Conservation (phyloP, 2,888 invertebrate genomes). For the Nomada goodeniana region DNA sequence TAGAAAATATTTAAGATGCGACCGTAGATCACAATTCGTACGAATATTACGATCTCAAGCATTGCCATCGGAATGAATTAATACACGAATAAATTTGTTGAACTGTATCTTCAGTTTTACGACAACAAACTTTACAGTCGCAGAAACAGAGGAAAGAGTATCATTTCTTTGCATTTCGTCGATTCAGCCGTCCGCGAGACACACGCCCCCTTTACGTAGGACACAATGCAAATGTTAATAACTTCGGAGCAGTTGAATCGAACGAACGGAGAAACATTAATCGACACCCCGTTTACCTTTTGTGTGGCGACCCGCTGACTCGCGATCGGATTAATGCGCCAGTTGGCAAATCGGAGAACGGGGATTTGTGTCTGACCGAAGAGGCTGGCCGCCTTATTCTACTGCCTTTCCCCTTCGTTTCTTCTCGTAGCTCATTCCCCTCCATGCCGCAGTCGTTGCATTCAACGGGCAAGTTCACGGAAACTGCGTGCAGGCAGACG, state of each 20-base stretch:
- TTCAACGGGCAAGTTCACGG: slow-evolving; percentile 50
- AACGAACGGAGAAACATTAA: slow-evolving; percentile 35
- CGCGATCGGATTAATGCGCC: slow-evolving; percentile 59
- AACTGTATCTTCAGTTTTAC: too few relatives aligned
- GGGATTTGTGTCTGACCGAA: slow-evolving; percentile 59
- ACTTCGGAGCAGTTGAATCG: slow-evolving; percentile 27
- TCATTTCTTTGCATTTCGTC: not conserved
- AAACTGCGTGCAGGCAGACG: slow-evolving; percentile 63
- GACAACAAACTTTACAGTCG: not conserved
- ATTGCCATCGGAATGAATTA: too few relatives aligned
- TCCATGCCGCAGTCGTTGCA: slow-evolving; percentile 17
- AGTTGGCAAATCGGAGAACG: slow-evolving; percentile 62
- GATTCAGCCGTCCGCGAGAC: not conserved
- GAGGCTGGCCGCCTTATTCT: slow-evolving; percentile 42
- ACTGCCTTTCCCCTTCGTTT: not conserved
- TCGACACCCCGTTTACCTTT: slow-evolving; percentile 47
- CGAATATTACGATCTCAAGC: too few relatives aligned
- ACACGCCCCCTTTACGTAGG: slow-evolving; percentile 9
- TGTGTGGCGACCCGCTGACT: slow-evolving; percentile 35
- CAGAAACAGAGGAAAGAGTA: not conserved
- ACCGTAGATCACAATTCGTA: too few relatives aligned
- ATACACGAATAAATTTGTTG: too few relatives aligned
- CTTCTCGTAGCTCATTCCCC: not conserved
- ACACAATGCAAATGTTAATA: slow-evolving; percentile 51
- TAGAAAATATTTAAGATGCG: too few relatives aligned